Conservation (phyloP, 92 coral and sea anemone species). For the Bergia puertoricense region DNA sequence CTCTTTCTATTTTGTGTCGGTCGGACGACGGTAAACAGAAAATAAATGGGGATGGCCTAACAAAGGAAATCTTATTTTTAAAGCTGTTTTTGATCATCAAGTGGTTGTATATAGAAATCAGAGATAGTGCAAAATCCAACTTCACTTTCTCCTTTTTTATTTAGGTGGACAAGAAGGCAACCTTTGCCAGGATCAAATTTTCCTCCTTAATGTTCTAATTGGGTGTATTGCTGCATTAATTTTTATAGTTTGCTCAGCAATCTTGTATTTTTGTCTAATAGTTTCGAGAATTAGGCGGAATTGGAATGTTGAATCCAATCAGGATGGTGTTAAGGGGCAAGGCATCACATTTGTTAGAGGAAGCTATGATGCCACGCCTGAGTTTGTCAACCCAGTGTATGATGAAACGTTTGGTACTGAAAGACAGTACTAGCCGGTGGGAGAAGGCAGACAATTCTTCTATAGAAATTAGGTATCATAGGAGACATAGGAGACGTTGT, state of each 20-base stretch:
- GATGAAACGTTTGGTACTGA: neutral
- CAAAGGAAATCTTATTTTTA: no score
- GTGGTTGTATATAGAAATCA: no score
- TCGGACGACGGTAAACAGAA: no score
- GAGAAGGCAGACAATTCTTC: no score
- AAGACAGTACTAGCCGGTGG: neutral
- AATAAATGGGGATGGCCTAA: no score
- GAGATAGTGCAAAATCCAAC: neutral
- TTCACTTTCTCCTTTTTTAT: neutral
- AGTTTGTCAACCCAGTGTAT: conserved; percentile 35
- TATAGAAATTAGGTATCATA: no score
- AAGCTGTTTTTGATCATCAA: no score
- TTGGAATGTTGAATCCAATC: neutral
- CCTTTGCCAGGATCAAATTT: conserved; percentile 28
- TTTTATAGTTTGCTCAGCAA: neutral
- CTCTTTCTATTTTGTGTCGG: no score
- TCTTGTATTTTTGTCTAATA: conserved; percentile 2
- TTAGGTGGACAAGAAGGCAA: neutral
- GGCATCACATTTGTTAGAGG: neutral
- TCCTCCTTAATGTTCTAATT: conserved; percentile 17
- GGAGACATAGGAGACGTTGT: no score
- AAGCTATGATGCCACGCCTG: neutral
- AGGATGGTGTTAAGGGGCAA: neutral
- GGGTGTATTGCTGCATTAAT: conserved; percentile 19
- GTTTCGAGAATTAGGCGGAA: conserved; percentile 27